Conservation (phyloP, 2,797 vertebrate genomes). For the Aratinga solstitialis region DNA sequence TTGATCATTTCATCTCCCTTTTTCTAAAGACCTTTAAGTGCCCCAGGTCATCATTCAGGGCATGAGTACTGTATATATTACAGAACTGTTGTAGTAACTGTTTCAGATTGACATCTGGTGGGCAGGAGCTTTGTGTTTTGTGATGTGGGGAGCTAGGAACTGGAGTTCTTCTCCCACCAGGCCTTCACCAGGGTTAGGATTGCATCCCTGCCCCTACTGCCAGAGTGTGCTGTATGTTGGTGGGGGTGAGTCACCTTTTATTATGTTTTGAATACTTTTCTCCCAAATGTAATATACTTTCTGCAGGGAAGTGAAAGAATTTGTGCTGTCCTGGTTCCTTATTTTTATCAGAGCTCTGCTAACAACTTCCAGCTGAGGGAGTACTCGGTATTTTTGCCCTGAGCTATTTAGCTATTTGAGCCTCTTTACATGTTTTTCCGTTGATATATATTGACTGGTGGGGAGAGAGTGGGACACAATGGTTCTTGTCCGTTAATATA, state of each 20-base stretch:
- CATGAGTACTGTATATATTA: neutral
- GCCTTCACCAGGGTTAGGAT: neutral
- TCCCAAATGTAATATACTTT: slow-evolving; percentile 47
- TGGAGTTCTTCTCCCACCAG: neutral
- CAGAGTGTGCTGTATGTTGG: neutral
- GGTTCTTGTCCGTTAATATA: slow-evolving; percentile 3
- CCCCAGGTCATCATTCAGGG: neutral
- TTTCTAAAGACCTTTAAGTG: neutral
- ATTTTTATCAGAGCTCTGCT: slow-evolving; percentile 50
- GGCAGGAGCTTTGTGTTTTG: neutral
- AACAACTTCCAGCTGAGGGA: slow-evolving; percentile 62
- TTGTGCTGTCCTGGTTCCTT: slow-evolving; percentile 35
- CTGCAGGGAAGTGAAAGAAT: slow-evolving; percentile 39
- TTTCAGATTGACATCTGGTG: fast-evolving
- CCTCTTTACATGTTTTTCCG: slow-evolving; percentile 1
- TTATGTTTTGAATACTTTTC: slow-evolving; percentile 43
- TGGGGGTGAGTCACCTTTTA: slow-evolving; percentile 51
- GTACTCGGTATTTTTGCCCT: slow-evolving; percentile 58
- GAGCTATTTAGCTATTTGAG: slow-evolving; percentile 36
- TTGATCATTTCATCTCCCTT: neutral
- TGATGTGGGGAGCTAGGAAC: neutral
- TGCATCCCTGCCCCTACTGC: neutral
- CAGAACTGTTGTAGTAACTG: neutral
- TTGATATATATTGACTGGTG: neutral
- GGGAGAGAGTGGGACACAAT: neutral